Base-by-base conservation (phyloP, 2,888 invertebrate species). In the Melanostoma scalare region DNA sequence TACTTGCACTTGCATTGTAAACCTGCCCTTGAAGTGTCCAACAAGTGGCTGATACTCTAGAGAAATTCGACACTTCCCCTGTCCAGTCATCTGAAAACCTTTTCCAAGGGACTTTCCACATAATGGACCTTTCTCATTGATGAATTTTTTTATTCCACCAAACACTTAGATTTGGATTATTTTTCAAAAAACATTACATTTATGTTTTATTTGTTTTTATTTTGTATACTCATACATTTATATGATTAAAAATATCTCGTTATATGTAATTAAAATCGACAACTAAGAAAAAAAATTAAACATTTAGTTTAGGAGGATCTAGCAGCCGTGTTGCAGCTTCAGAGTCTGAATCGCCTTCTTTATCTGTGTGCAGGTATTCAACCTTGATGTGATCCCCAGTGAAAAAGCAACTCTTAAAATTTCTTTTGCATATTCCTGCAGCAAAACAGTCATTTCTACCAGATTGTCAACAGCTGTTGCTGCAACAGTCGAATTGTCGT, bases 291-390 rank as follows among this genome's bases (percentile, higher is more conserved):
- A 63, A 46, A 77, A 38, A 50, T 9, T 55, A 56, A 72, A 40
- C 58, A 33, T 46, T 40, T 6, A 30, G 44, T 40, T 10, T 5
- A 44, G 35, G 8, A 40, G 33, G 0, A 6, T 30, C 61, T 92
- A 96, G 92, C 95, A 96, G 10, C 96, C 96, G 87, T 95, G 94
- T 89, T 97, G 97, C 86, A 96, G 92, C 90, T 97, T 96, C 80
- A 98, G 93, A 58, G 97, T 93, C 85, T 95, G 93, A 74, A 98
- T 94, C 75, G 96, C 95, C 89, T 96, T 96, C 74, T 94, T 94
- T 85, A 98, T 95, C 89, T 95, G 95, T 10, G 93, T 91, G 79
- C 94, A 94, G 0, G 96, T 96, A 87, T 96, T 96, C 73, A 96
- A 93, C 76, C 96, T 95, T 4, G 96, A 95, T 86, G 93, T 94